Conservation (phyloP, 2,797 vertebrate genomes). For the Manis crassicaudata region DNA sequence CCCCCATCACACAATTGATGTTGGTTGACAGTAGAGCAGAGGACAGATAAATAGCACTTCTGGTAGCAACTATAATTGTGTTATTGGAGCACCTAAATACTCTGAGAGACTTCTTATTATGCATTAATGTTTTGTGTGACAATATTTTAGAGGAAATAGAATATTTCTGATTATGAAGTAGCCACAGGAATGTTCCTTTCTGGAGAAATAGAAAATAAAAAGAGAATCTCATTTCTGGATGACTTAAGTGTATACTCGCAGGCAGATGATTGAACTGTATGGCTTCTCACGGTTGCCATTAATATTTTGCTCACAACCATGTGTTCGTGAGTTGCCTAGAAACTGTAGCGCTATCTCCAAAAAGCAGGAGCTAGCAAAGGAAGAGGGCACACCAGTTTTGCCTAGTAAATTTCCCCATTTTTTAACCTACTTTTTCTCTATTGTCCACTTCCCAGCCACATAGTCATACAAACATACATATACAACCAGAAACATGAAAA, state of each 20-base stretch:
- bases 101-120: not conserved
- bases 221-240: not conserved
- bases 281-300: slow-evolving; percentile 46
- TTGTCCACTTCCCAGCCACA: not conserved
- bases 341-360: not conserved
- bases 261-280: not conserved
- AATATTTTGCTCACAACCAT: slow-evolving; percentile 28
- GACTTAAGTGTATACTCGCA: not conserved
- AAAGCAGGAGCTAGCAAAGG: not conserved
- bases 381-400: not conserved
- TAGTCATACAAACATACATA: not conserved
- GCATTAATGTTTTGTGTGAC: not conserved
- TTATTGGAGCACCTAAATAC: not conserved
- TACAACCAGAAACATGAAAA: not conserved
- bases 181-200: not conserved
- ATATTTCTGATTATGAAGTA: slow-evolving; percentile 24
- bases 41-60: not conserved
- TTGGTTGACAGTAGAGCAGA: not conserved
- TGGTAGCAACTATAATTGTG: not conserved
- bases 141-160: slow-evolving; percentile 12
- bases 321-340: not conserved
- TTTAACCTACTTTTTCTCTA: not conserved
- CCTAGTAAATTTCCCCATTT: not conserved
- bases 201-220: not conserved
- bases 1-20: not conserved